phyloP scores from a whole-genome alignment of 2,888 invertebrate species.

The Hydroisotoma schaefferi region DNA sequence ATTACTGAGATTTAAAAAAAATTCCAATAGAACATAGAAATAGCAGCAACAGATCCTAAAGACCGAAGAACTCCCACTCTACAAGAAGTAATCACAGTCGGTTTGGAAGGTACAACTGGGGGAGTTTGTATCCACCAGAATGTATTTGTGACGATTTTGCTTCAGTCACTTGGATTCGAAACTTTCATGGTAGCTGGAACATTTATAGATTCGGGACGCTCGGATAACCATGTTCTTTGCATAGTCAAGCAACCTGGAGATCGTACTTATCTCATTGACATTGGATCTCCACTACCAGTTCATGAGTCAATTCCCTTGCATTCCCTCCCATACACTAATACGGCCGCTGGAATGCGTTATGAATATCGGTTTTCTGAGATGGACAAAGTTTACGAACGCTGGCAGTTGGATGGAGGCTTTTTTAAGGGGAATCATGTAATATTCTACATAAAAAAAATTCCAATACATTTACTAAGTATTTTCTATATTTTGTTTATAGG shows the following conservation, averaged over 20 bases:
- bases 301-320: constrained; percentile 32
- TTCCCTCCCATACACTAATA: constrained; percentile 23
- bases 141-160: constrained; percentile 24
- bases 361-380: constrained; percentile 18
- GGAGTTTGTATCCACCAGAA: constrained; percentile 42
- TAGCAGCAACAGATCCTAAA: constrained; percentile 15
- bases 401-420: constrained; percentile 27
- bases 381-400: constrained; percentile 7
- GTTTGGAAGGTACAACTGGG: constrained; percentile 25
- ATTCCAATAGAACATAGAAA: constrained; percentile 19
- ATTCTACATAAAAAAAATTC: not conserved
- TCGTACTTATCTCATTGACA: constrained; percentile 34
- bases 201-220: constrained; percentile 21
- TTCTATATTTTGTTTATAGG: constrained; percentile 15
- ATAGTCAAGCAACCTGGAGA: constrained; percentile 27
- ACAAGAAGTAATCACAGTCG: constrained; percentile 15
- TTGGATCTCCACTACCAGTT: constrained; percentile 33
- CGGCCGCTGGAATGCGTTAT: constrained; percentile 26
- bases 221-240: constrained; percentile 35
- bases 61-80: constrained; percentile 18
- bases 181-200: constrained; percentile 26
- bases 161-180: constrained; percentile 32
- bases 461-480: not conserved
- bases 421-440: constrained; percentile 21
- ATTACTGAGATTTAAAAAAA: no score